Percentiles rank a stretch among this genome's conserved stretches.
Conservation (phyloP, 2,797 vertebrate genomes). For the Bradypodion pumilum region DNA sequence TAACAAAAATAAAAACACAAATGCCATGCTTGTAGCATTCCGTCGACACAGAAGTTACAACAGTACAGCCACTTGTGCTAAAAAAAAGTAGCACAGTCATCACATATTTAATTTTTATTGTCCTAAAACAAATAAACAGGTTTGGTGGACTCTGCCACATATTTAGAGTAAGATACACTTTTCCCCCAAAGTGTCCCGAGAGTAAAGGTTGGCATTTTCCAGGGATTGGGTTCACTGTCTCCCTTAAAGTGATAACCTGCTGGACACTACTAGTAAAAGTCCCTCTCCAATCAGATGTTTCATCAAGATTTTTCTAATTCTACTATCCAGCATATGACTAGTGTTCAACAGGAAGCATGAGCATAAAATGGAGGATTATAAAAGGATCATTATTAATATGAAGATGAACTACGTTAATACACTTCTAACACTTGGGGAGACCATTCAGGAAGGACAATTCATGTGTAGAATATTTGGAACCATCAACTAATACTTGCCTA, state of each 20-base stretch:
- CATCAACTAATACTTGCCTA: background rate
- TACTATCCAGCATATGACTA: background rate
- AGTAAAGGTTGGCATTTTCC: background rate
- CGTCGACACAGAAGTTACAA: background rate
- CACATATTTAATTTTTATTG: background rate
- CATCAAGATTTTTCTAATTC: background rate
- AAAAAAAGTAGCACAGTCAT: background rate
- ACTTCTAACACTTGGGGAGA: no score
- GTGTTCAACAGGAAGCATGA: background rate
- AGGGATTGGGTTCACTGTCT: background rate
- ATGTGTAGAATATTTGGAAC: background rate
- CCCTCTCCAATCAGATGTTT: no score
- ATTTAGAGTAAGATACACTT: no score
- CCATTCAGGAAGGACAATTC: no score
- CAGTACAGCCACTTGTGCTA: fast-evolving
- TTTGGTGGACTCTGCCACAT: no score
- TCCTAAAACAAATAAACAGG: background rate
- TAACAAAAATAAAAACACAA: background rate
- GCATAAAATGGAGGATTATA: background rate
- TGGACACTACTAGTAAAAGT: no score
- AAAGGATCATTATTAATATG: background rate
- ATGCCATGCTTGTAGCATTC: background rate
- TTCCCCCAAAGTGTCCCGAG: no score
- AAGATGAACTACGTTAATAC: background rate
- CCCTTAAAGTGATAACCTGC: background rate